Evolutionary conservation across 2,113 vertebrate genomes (phyloP).

Genomic region (Mustelus asterias): DNA sequence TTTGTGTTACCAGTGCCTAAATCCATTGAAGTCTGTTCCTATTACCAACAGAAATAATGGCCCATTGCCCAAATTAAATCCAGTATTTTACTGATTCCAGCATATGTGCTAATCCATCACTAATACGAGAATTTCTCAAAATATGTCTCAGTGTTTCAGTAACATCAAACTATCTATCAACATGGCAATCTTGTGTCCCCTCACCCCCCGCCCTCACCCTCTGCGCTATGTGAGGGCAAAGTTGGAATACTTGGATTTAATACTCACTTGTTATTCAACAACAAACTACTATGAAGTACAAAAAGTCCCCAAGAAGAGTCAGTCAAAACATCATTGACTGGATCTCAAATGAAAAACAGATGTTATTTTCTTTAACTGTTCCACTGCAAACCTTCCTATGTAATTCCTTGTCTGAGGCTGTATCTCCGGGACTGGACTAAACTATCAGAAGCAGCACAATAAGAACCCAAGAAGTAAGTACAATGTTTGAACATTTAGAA

Average conservation of each 20-base stretch:
- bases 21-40: not conserved
- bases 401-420: not conserved
- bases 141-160: too few species aligned
- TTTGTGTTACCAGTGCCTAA: not conserved
- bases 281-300: conserved; percentile 61
- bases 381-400: not conserved
- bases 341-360: conserved; percentile 60
- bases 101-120: not conserved
- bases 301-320: conserved; percentile 61
- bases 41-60: not conserved
- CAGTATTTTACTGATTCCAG: not conserved
- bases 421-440: not conserved
- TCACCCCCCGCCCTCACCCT: not conserved
- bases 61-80: not conserved
- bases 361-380: conserved; percentile 48
- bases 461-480: not conserved
- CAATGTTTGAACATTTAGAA: not conserved
- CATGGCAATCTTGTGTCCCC: not conserved
- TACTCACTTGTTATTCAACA: conserved; percentile 63
- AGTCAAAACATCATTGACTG: conserved; percentile 65
- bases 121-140: not conserved
- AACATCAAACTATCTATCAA: not conserved
- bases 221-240: conserved; percentile 39
- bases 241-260: conserved; percentile 54
- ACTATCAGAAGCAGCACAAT: not conserved